phyloP scores from a whole-genome alignment of 2,113 vertebrate genomes.

The Neoarius graeffei region DNA sequence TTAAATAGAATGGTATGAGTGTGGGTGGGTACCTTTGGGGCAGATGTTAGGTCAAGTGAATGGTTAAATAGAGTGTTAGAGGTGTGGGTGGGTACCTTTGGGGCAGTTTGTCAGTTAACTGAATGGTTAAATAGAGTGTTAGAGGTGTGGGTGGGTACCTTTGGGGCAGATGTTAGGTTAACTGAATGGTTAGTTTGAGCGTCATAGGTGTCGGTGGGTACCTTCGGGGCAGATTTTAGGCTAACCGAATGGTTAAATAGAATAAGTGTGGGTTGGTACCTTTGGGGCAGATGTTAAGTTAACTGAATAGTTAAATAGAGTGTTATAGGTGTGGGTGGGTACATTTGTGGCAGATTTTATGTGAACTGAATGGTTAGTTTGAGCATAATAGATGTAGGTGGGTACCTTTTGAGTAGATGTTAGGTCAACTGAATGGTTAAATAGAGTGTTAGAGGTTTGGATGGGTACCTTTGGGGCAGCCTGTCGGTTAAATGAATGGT shows the following conservation, averaged over 20 bases:
- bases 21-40: slow-evolving; percentile 83
- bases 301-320: neutral
- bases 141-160: neutral
- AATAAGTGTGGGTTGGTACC: slow-evolving; percentile 65
- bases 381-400: no score
- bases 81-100: no score
- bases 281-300: slow-evolving; percentile 81
- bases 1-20: neutral
- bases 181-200: no score
- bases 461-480: neutral
- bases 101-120: no score
- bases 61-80: neutral
- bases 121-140: no score
- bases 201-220: neutral
- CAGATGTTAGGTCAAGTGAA: slow-evolving; percentile 59
- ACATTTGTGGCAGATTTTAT: no score
- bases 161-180: neutral
- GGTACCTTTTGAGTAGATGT: neutral
- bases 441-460: neutral
- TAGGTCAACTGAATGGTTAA: no score
- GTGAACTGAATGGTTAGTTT: no score
- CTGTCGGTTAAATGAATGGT: neutral
- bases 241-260: neutral
- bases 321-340: no score
- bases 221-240: neutral